These are phyloP conservation scores for Scopus umbretta DNA, from an alignment of 2,113 vertebrate species.

Conservation along the genomic window DNA sequence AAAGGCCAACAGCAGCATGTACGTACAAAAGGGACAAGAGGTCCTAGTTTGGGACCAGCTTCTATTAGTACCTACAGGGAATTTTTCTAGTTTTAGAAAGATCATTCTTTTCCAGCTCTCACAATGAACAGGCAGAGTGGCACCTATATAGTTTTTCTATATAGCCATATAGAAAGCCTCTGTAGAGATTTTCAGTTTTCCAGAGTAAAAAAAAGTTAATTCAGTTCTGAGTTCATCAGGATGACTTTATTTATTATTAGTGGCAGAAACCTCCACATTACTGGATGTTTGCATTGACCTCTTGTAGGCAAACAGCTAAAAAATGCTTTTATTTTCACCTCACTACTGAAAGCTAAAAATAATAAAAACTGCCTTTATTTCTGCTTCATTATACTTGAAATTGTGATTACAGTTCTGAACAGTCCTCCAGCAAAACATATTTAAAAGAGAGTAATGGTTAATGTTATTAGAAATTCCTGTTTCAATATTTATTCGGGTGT, in stretches of 20 bases:
- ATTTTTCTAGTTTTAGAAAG: neutral
- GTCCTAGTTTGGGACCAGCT: neutral
- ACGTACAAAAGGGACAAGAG: neutral
- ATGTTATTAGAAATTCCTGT: neutral
- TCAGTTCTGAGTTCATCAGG: neutral
- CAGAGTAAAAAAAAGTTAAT: neutral
- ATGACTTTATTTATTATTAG: neutral
- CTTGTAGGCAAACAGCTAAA: neutral
- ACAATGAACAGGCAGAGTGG: neutral
- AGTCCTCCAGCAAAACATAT: neutral
- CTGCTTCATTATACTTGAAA: slow-evolving; percentile 32
- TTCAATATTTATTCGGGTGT: slow-evolving; percentile 43
- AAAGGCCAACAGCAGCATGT: neutral
- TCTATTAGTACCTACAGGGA: neutral
- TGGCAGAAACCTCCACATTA: neutral
- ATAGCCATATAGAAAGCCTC: neutral
- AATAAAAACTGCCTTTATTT: neutral
- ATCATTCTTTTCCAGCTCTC: neutral
- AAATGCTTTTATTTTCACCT: neutral
- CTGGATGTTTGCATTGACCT: neutral
- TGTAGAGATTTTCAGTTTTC: neutral
- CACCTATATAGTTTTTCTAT: neutral
- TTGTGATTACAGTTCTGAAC: neutral
- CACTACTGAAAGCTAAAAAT: neutral
- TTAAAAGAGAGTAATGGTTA: neutral